phyloP scores from a whole-genome alignment of 2,113 vertebrate genomes.

The Peromyscus californicus region DNA sequence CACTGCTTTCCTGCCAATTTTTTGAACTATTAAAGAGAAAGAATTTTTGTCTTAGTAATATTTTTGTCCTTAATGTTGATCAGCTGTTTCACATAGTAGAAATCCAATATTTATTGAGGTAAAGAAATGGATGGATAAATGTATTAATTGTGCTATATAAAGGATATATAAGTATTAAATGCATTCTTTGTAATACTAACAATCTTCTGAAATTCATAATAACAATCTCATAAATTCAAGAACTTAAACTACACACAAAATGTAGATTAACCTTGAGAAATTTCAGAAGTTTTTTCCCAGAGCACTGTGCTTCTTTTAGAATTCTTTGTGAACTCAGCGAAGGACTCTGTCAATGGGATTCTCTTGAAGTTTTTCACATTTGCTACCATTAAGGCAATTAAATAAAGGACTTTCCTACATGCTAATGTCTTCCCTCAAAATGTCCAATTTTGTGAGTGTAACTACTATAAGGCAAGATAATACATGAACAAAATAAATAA shows the following conservation, averaged over 20 bases:
- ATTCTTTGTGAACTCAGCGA: neutral
- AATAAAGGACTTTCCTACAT: neutral
- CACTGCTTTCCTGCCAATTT: neutral
- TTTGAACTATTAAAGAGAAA: constrained; percentile 34
- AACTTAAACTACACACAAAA: constrained; percentile 40
- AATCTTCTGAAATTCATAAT: constrained; percentile 56
- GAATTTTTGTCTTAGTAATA: constrained; percentile 33
- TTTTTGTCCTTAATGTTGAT: constrained; percentile 7
- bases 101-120: constrained; percentile 24
- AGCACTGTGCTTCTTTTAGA: constrained; percentile 6
- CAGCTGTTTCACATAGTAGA: neutral
- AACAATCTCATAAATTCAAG: constrained; percentile 9
- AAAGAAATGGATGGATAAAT: constrained; percentile 12
- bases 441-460: neutral
- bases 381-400: neutral
- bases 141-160: neutral
- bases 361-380: constrained; percentile 3
- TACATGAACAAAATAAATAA: neutral
- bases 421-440: neutral
- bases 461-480: neutral
- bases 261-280: constrained; percentile 15
- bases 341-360: neutral
- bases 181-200: constrained; percentile 33
- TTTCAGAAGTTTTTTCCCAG: neutral
- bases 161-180: constrained; percentile 40